Conservation (phyloP, 1,140 invertebrate species). For the Octopus sinensis region DNA sequence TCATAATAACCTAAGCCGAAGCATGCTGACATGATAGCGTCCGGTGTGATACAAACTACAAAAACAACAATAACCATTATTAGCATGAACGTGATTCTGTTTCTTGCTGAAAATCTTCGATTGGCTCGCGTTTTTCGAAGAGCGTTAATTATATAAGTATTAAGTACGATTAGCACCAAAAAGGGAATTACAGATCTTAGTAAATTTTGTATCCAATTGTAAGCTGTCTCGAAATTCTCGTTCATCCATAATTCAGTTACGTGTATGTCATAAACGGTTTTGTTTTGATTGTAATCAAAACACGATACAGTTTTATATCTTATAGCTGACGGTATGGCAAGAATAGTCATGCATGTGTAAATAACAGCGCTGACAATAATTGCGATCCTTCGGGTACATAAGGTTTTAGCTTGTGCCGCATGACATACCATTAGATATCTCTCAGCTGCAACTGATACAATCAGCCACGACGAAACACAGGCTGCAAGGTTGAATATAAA, state of each 20-base stretch:
- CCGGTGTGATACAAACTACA: conserved; percentile 72
- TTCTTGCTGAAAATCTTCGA: conserved; percentile 32
- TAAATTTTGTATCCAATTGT: conserved; percentile 67
- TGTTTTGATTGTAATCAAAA: conserved; percentile 24
- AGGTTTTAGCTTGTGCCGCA: conserved; percentile 76
- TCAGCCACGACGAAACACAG: conserved; percentile 77
- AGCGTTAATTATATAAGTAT: conserved; percentile 69
- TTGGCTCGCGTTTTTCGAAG: conserved; percentile 58
- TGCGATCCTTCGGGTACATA: conserved; percentile 68
- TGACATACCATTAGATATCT: conserved; percentile 93
- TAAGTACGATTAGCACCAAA: conserved; percentile 52
- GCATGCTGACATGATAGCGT: conserved; percentile 63
- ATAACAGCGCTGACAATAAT: conserved; percentile 34
- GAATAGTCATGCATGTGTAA: conserved; percentile 39
- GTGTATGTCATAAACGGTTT: conserved; percentile 32
- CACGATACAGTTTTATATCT: conserved; percentile 36
- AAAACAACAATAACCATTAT: conserved; percentile 74
- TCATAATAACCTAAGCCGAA: conserved; percentile 55
- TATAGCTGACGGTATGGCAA: conserved; percentile 48
- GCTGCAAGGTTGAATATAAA: conserved; percentile 51
- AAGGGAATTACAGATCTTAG: conserved; percentile 67
- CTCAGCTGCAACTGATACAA: conserved; percentile 91
- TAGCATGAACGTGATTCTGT: conserved; percentile 71
- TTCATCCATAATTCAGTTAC: conserved; percentile 57
- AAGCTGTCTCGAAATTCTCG: conserved; percentile 63